phyloP scores from a whole-genome alignment of 1,140 invertebrate genomes.

The Carcinoscorpius rotundicauda region DNA sequence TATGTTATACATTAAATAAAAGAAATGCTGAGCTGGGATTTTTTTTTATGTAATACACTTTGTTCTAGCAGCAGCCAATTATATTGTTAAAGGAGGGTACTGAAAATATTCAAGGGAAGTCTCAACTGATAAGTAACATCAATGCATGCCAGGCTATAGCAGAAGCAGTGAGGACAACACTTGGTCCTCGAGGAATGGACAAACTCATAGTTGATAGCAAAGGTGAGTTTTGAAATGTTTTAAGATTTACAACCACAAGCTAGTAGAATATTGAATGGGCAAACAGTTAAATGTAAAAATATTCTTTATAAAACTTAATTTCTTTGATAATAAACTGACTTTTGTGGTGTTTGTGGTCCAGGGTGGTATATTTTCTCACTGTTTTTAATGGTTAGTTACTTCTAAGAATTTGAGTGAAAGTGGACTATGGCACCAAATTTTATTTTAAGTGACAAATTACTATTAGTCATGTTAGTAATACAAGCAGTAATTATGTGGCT shows the following conservation, averaged over 20 bases:
- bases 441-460: too few species aligned
- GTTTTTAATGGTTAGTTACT: too few species aligned
- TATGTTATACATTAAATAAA: too few species aligned
- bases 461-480: too few species aligned
- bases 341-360: too few species aligned
- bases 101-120: conserved; percentile 87
- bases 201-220: conserved; percentile 88
- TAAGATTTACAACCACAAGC: not conserved
- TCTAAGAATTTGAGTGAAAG: too few species aligned
- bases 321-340: not conserved
- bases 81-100: conserved; percentile 97
- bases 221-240: conserved; percentile 28
- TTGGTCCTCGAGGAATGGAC: conserved; percentile 98
- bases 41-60: not conserved
- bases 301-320: not conserved
- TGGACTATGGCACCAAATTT: too few species aligned
- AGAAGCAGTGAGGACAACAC: conserved; percentile 89
- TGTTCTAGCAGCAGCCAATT: conserved; percentile 79
- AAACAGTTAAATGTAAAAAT: not conserved
- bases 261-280: not conserved
- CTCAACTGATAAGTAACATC: conserved; percentile 95
- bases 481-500: too few species aligned
- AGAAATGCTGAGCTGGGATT: too few species aligned
- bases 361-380: too few species aligned
- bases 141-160: conserved; percentile 96